Conservation (phyloP, 2,113 vertebrate genomes). For the Delphinapterus leucas region DNA sequence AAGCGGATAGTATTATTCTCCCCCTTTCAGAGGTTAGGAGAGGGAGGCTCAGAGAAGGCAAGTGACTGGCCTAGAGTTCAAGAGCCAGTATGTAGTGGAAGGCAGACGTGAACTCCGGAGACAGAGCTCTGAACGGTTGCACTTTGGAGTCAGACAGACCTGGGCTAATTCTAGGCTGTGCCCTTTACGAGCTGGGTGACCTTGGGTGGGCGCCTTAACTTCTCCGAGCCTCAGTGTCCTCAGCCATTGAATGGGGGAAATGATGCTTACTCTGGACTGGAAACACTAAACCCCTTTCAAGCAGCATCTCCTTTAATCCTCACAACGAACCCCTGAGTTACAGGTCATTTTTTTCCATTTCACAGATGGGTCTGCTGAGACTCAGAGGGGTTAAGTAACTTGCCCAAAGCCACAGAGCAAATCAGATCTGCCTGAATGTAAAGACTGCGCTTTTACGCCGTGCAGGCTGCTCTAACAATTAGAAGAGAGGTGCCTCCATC, state of each 20-base stretch:
- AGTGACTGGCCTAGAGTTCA: background rate
- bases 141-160: background rate
- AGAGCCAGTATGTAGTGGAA: background rate
- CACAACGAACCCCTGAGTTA: background rate
- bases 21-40: background rate
- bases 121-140: background rate
- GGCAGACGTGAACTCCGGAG: rapidly evolving
- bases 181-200: background rate
- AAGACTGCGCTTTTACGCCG: background rate
- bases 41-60: background rate
- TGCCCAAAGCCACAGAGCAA: background rate
- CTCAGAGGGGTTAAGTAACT: background rate
- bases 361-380: background rate
- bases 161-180: background rate
- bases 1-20: background rate
- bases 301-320: background rate
- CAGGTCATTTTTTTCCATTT: background rate
- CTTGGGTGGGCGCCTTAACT: background rate
- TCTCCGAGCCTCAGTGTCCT: background rate
- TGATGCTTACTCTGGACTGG: background rate
- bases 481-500: background rate
- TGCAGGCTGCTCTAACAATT: background rate
- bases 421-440: background rate
- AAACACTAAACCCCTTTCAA: background rate
- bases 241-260: background rate